These are phyloP conservation scores for Tanypteryx hageni DNA, from an alignment of 2,888 invertebrate species.

Conservation along the genomic window DNA sequence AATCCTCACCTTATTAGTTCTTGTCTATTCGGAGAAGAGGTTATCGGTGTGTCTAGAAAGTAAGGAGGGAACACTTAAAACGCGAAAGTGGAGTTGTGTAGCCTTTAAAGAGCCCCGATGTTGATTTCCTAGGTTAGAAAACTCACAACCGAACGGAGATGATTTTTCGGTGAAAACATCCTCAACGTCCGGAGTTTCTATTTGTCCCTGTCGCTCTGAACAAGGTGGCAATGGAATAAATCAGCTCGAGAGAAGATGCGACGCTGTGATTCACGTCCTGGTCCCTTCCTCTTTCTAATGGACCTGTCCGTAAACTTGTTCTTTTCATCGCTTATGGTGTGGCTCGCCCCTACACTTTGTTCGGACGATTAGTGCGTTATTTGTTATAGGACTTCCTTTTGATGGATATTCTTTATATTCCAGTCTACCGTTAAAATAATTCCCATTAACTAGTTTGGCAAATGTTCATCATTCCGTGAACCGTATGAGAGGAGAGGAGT, in stretches of 20 bases:
- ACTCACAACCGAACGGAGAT: not conserved
- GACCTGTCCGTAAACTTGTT: not conserved
- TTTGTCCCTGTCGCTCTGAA: not conserved
- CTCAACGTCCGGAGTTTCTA: not conserved
- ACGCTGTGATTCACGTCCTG: not conserved
- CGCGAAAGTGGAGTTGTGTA: not conserved
- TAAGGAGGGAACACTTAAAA: not conserved
- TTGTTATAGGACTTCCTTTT: not conserved
- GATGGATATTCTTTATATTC: not conserved
- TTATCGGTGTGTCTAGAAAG: slow-evolving; percentile 3
- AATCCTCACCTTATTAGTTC: slow-evolving; percentile 3
- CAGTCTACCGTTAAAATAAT: not conserved
- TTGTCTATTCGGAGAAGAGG: slow-evolving; percentile 1
- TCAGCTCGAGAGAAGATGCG: not conserved
- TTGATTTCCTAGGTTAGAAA: not conserved
- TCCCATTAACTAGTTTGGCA: not conserved
- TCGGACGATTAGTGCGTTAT: not conserved
- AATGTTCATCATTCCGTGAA: no score
- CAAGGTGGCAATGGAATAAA: not conserved
- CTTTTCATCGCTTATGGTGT: not conserved
- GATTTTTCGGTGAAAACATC: not conserved
- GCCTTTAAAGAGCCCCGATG: not conserved
- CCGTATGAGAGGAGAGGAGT: no score
- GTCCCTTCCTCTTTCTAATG: not conserved
- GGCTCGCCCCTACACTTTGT: not conserved